Base-by-base conservation (phyloP, 1,140 invertebrate species). In the Hyles euphorbiae region DNA sequence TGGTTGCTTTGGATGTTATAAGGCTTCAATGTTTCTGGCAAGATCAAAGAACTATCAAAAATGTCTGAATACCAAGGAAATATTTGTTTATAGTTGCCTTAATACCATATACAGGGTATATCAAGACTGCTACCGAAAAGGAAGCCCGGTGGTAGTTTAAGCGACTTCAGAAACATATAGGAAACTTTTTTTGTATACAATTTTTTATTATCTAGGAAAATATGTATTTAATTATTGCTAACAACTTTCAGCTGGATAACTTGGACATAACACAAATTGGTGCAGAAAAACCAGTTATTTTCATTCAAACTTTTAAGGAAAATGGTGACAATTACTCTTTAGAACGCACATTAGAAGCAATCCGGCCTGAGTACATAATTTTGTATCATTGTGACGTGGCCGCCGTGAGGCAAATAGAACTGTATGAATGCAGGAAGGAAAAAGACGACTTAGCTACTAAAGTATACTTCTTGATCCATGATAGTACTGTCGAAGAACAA, bases 401-500 rank as follows among this genome's bases (percentile, higher is more conserved):
- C 5, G 93, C 96, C 53, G 94, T 99, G 3, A 89, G 97, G 43
- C 96, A 98, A 89, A 91, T 99, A 40, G 97, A 99, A 89, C 91
- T 97, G 36, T 92, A 89, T 65, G 93, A 97, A 91, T 92, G 96
- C 40, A 94, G 93, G 68, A 93, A 94, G 70, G 83, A 92, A 71
- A 89, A 92, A 4, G 89, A 90, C 0, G 85, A 83, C 52, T 77
- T 90, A 4, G 80, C 89, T 5, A 78, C 96, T 2, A 93, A 92
- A 71, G 93, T 98, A n/a, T 98, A 96, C 83, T 97, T 98, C 71
- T 78, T 98, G 32, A 93, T 98, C 51, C 97, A 98, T 79, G 93
- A 93, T 8, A 94, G 94, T 33, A 98, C 97, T 12, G 95, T 97
- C 0, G 98, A 99, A 90, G 98, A 99, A 85, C 98, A 99, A 90